Evolutionary conservation across 2,888 invertebrate species (phyloP), one percentile per base, ranked within the genome.

Genomic region (Uropetala carovei): DNA sequence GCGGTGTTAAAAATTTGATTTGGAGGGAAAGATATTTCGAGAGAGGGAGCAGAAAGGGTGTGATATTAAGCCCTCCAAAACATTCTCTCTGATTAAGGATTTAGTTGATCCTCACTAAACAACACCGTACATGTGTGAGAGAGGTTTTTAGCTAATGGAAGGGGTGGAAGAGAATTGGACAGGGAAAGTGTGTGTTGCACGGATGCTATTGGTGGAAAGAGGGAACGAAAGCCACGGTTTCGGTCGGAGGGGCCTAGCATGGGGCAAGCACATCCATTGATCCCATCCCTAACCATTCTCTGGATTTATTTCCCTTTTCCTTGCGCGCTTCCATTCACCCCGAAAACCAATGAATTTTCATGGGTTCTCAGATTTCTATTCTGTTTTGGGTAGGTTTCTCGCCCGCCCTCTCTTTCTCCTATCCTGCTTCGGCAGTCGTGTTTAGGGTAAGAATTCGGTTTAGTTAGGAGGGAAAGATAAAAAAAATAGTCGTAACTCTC

Each of bases 51-150:
- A 16, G 22, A 75, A 75, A 75, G 75, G 75, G 27, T 75, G 27
- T 75, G 14, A 75, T 75, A 75, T 27, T 75, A 75, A 75, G 75
- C 75, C 75, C 9, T 22, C 75, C 75, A 27, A 75, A 75, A 75
- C 75, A 75, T 75, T 75, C 75, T 75, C 75, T 75, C 75, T 75
- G 75, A 75, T 75, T 75, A 75, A 75, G 27, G 75, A 75, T 75
- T 75, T 75, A 75, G 75, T 27, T 27, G 75, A 75, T 75, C 75
- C 75, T 75, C 75, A 10, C 75, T 27, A 75, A 75, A 75, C 75
- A 75, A 75, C 27, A 27, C 22, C 27, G 75, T 75, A 75, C 75
- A 75, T 75, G 75, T 75, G 75, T 75, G 75, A 8, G 75, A 75
- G 75, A 75, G 75, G 75, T 75, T 27, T 75, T 75, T 75, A 22